Evolutionary conservation across 2,888 invertebrate genomes (phyloP), one percentile per base, ranked within the genome.

Genomic region (Terebella lapidaria): DNA sequence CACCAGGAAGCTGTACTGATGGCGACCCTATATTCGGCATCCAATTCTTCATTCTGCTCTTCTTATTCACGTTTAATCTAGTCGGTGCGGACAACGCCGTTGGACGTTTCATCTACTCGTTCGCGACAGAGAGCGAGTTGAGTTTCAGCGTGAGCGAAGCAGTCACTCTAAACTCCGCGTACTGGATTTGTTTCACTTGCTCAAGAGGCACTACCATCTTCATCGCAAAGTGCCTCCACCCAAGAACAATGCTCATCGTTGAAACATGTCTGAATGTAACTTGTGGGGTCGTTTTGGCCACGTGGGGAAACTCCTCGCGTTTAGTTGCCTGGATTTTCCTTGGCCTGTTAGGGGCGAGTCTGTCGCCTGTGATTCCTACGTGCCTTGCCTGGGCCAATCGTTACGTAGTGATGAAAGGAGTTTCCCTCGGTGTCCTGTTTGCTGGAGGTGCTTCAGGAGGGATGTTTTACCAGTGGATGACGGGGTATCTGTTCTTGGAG

Each of bases 101-200:
- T 25, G 68, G 70, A 1, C 71, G 70, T 55, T 74, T 72, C 56
- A 66, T 74, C 5, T 66, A 70, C 24, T 67, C 70, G 20, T 72
- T 58, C 57, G 66, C 71, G n/a, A 68, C 69, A 15, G 71, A 72
- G 27, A 65, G 70, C 27, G 64, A 67, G n/a, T 59, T 66, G 29
- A 59, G 64, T 1, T 66, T 74, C 42, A 62, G 60, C 22, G 68
- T 65, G 3, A 66, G 62, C 22, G 64, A 65, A 0, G 72, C 71
- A 1, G 65, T 71, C 2, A 62, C 61, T 24, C 59, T 74, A 25
- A 70, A 72, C 57, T 69, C 71, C 15, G 60, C 61, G 1, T 74
- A 69, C 56, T 72, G 72, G 71, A 66, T 69, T 4, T 66, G 71
- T 56, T 71, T 70, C 62, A 66, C 70, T 1, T 51, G 64, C 2